Percentiles rank a stretch among this genome's conserved stretches.
Evolutionary conservation across 1,140 invertebrate species (phyloP).

Genomic region (Conopomorpha cramerella): DNA sequence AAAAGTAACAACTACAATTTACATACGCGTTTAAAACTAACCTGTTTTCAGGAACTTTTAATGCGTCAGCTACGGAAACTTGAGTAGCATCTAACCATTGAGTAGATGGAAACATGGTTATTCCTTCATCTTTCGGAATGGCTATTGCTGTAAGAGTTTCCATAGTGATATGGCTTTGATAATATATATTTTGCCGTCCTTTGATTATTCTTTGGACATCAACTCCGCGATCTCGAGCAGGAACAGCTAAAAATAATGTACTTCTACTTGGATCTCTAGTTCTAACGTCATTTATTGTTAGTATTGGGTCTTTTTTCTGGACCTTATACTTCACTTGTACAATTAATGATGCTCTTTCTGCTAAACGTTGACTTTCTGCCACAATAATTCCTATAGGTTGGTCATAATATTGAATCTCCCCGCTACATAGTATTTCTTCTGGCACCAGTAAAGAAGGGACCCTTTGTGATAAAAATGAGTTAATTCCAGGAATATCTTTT

Average conservation of each 20-base stretch:
- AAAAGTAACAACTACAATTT: too few relatives aligned
- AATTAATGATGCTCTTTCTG: conserved; percentile 66
- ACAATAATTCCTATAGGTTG: conserved; percentile 78
- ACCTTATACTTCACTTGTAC: conserved; percentile 70
- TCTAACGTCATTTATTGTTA: conserved; percentile 66
- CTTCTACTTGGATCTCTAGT: conserved; percentile 36
- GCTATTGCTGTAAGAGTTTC: conserved; percentile 65
- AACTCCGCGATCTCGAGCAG: conserved; percentile 21
- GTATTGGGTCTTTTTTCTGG: conserved; percentile 30
- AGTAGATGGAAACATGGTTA: conserved; percentile 58
- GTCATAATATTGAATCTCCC: conserved; percentile 66
- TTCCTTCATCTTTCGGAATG: conserved; percentile 66
- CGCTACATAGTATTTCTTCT: conserved; percentile 57
- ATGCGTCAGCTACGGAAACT: conserved; percentile 59
- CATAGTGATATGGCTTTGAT: conserved; percentile 67
- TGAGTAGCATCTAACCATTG: conserved; percentile 72
- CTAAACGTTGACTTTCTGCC: conserved; percentile 66
- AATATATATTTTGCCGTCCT: conserved; percentile 33
- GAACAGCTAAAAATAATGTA: conserved; percentile 9
- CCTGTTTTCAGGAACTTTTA: conserved; percentile 47
- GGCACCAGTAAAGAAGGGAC: conserved; percentile 16
- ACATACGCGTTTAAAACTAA: conserved; percentile 55
- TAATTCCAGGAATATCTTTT: conserved; percentile 70
- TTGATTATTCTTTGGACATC: conserved; percentile 50
- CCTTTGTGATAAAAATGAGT: conserved; percentile 28